Conservation (phyloP, 1,140 invertebrate species). For the Pseudomyrmex dendroicus region DNA sequence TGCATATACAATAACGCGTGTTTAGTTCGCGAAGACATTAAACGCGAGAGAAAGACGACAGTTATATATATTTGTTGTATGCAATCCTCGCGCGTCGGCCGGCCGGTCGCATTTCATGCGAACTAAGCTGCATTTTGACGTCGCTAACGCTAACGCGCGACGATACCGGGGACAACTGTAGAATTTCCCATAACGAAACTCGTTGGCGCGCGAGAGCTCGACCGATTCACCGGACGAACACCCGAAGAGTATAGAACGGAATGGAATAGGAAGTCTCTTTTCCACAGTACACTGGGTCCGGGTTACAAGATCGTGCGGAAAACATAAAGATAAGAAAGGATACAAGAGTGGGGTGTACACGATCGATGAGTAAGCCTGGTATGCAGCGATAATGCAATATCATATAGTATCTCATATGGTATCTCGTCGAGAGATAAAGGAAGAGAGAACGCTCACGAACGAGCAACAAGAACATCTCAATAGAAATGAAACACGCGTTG, state of each 20-base stretch:
- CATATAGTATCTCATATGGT: background rate
- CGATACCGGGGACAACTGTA: slow-evolving; percentile 74
- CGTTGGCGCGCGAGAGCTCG: slow-evolving; percentile 51
- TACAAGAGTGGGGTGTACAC: background rate
- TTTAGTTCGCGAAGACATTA: slow-evolving; percentile 37
- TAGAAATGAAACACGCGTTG: slow-evolving; percentile 33
- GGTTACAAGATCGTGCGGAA: slow-evolving; percentile 46
- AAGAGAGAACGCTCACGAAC: background rate
- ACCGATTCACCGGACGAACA: background rate
- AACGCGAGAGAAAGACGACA: background rate
- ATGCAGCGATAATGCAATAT: slow-evolving; percentile 13
- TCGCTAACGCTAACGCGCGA: slow-evolving; percentile 43
- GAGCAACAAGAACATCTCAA: slow-evolving; percentile 28
- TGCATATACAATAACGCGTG: slow-evolving; percentile 35
- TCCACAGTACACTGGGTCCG: slow-evolving; percentile 15
- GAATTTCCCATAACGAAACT: slow-evolving; percentile 73
- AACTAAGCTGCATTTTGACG: slow-evolving; percentile 56
- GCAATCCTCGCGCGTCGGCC: slow-evolving; percentile 14
- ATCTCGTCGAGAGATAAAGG: background rate
- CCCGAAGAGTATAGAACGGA: background rate
- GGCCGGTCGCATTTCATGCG: slow-evolving; percentile 47
- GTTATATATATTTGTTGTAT: slow-evolving; percentile 37
- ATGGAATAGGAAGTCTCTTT: slow-evolving; percentile 48
- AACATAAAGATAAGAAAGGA: slow-evolving; percentile 49
- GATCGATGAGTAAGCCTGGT: slow-evolving; percentile 56